Percentiles rank a stretch among this genome's conserved stretches.
Evolutionary conservation across 2,888 invertebrate genomes (phyloP).

Genomic region (Drosophila neutralis): DNA sequence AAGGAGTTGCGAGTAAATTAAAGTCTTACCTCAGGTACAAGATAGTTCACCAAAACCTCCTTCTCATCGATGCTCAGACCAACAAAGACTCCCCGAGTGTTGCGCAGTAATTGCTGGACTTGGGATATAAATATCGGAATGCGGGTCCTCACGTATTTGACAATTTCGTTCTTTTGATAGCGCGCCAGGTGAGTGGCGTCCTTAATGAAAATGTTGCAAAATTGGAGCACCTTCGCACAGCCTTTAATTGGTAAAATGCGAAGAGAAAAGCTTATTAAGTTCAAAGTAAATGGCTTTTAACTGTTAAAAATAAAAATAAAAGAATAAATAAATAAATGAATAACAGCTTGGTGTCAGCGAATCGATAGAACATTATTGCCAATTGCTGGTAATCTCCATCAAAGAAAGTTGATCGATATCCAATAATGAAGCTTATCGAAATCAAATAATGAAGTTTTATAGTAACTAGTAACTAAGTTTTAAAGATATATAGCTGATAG

Average conservation of each 20-base stretch:
- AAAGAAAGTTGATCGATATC: not conserved
- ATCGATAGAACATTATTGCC: not conserved
- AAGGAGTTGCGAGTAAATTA: not conserved
- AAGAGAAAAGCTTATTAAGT: not conserved
- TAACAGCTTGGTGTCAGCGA: not conserved
- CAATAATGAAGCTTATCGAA: not conserved
- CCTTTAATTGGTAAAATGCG: constrained; percentile 74
- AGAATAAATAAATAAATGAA: not conserved
- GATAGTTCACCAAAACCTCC: constrained; percentile 87
- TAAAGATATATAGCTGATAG: not conserved
- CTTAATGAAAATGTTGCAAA: constrained; percentile 88
- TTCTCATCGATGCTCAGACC: constrained; percentile 87
- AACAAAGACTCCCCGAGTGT: constrained; percentile 87
- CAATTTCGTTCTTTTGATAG: constrained; percentile 88
- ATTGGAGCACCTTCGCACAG: constrained; percentile 86
- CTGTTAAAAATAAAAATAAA: not conserved
- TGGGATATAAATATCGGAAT: constrained; percentile 89
- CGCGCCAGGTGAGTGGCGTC: constrained; percentile 87
- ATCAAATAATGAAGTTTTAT: not conserved
- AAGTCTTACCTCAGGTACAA: constrained; percentile 88
- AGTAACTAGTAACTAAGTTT: not conserved
- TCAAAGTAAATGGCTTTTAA: not conserved
- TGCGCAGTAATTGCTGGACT: constrained; percentile 87
- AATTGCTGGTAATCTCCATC: not conserved
- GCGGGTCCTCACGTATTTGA: constrained; percentile 88